phyloP scores from a whole-genome alignment of 2,888 invertebrate genomes.

The Pyrochroa serraticornis region DNA sequence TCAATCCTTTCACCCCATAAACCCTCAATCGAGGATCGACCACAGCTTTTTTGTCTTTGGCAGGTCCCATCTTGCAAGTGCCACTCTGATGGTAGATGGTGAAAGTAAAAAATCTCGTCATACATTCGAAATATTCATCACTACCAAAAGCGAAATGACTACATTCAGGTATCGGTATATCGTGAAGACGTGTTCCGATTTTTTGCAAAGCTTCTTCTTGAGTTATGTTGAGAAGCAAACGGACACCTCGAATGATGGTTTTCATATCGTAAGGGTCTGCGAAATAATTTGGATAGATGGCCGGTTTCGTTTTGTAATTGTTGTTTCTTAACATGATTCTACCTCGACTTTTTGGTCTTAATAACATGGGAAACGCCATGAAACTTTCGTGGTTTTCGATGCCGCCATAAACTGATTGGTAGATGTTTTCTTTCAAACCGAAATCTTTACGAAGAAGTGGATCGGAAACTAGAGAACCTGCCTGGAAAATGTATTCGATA shows the following conservation, averaged over 20 bases:
- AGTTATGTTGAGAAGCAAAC: slow-evolving; percentile 64
- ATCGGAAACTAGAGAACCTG: slow-evolving; percentile 69
- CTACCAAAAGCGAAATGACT: slow-evolving; percentile 64
- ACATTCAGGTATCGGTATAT: slow-evolving; percentile 67
- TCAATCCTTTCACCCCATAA: slow-evolving; percentile 69
- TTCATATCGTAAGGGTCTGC: slow-evolving; percentile 65
- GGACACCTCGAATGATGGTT: slow-evolving; percentile 69
- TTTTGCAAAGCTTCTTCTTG: slow-evolving; percentile 65
- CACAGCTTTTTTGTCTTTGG: slow-evolving; percentile 65
- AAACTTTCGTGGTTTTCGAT: slow-evolving; percentile 56
- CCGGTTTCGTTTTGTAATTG: slow-evolving; percentile 64
- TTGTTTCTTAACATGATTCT: slow-evolving; percentile 61
- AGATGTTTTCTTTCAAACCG: slow-evolving; percentile 56
- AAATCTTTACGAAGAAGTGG: slow-evolving; percentile 55
- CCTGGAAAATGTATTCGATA: slow-evolving; percentile 69
- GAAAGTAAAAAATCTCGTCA: slow-evolving; percentile 69
- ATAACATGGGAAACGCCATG: slow-evolving; percentile 61
- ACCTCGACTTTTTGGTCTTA: slow-evolving; percentile 68
- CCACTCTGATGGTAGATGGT: slow-evolving; percentile 74
- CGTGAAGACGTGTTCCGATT: slow-evolving; percentile 65
- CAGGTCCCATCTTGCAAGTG: slow-evolving; percentile 71
- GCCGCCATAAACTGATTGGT: slow-evolving; percentile 49
- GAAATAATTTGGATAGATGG: slow-evolving; percentile 69
- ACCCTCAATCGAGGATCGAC: slow-evolving; percentile 68
- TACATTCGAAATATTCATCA: slow-evolving; percentile 74